Evolutionary conservation across 2,888 invertebrate genomes (phyloP).

Genomic region (Himalopsyche japonica): DNA sequence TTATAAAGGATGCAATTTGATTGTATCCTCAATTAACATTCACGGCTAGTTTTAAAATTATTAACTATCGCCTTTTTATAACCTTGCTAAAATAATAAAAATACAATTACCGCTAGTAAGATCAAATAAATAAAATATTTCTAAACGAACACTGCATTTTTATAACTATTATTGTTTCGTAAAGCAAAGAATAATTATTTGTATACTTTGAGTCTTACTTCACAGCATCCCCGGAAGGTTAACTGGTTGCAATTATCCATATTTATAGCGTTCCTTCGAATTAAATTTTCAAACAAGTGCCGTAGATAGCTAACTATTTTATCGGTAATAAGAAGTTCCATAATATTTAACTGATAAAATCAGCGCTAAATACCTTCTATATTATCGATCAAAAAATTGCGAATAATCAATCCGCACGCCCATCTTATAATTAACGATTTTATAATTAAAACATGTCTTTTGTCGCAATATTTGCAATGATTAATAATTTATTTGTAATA

Average conservation of each 20-base stretch:
- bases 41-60: not conserved
- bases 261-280: slow-evolving; percentile 4
- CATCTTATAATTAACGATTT: too few species aligned
- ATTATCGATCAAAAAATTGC: not conserved
- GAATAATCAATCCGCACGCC: not conserved
- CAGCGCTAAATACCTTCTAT: not conserved
- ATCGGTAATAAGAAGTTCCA: not conserved
- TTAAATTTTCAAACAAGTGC: not conserved
- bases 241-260: slow-evolving; percentile 15
- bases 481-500: not conserved
- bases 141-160: not conserved
- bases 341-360: not conserved
- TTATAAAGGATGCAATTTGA: not conserved
- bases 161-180: not conserved
- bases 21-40: not conserved
- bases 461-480: not conserved
- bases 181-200: not conserved
- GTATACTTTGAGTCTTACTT: not conserved
- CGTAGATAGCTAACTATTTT: not conserved
- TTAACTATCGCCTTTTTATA: not conserved
- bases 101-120: not conserved
- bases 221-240: slow-evolving; percentile 19
- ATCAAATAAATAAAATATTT: not conserved
- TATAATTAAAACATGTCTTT: not conserved
- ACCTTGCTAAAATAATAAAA: not conserved